These are phyloP conservation scores for Buceros bicornis DNA, from an alignment of 2,797 vertebrate genomes.

Conservation along the genomic window DNA sequence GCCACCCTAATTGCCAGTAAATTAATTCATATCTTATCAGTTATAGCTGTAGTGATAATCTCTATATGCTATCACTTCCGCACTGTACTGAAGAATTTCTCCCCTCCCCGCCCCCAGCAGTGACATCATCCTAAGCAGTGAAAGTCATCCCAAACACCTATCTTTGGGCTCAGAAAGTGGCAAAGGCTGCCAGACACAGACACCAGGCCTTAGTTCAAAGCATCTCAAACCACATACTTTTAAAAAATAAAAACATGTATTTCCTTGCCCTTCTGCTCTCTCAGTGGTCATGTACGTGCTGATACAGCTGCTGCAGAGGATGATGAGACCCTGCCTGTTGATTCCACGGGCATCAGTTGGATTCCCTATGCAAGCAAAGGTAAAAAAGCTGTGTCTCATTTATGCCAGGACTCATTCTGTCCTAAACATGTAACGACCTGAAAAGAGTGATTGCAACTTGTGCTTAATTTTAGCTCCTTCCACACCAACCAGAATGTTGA, in stretches of 20 bases:
- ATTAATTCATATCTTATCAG: background rate
- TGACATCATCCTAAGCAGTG: background rate
- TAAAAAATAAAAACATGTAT: background rate
- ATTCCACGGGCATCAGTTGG: background rate
- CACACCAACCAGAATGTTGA: background rate
- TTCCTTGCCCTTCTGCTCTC: background rate
- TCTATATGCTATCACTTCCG: background rate
- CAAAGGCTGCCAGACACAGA: background rate
- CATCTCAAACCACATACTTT: background rate
- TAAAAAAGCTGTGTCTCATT: background rate
- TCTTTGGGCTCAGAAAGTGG: background rate
- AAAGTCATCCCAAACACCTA: background rate
- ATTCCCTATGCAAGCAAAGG: background rate
- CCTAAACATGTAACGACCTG: background rate
- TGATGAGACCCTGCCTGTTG: background rate
- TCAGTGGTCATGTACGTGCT: background rate
- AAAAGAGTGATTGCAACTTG: background rate
- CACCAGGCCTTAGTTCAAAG: background rate
- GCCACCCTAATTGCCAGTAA: background rate
- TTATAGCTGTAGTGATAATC: background rate
- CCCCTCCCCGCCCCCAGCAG: background rate
- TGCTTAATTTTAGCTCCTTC: background rate
- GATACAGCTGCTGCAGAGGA: background rate
- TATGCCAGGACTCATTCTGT: background rate
- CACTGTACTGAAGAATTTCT: background rate